Evolutionary conservation across 1,140 invertebrate species (phyloP).

Genomic region (Danaus plexippus): DNA sequence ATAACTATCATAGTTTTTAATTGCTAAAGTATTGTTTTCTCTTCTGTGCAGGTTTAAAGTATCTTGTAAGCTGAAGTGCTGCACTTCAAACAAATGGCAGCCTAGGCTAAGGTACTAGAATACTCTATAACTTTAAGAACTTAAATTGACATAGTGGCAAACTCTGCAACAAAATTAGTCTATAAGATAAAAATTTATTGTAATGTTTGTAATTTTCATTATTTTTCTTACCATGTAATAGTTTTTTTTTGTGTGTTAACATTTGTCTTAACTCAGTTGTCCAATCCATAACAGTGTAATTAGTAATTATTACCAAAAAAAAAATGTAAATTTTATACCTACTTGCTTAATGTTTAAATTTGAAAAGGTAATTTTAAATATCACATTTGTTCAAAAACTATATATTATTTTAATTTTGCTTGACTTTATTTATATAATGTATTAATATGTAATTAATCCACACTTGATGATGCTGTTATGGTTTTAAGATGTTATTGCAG

Average conservation of each 20-base stretch:
- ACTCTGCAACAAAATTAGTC: conserved; percentile 54
- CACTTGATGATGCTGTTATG: conserved; percentile 32
- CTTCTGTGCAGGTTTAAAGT: conserved; percentile 46
- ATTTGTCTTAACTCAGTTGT: too few species aligned
- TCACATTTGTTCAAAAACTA: too few species aligned
- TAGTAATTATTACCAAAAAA: too few species aligned
- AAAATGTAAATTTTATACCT: too few species aligned
- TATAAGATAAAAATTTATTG: conserved; percentile 39
- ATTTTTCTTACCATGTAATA: conserved; percentile 26
- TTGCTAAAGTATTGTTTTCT: conserved; percentile 12
- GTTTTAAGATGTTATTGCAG: conserved; percentile 55
- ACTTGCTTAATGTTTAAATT: too few species aligned
- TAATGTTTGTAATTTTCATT: conserved; percentile 38
- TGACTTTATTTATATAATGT: conserved; percentile 1
- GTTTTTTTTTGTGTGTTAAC: conserved; percentile 2
- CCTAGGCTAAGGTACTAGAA: conserved; percentile 60
- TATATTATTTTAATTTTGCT: too few species aligned
- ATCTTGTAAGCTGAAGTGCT: conserved; percentile 50
- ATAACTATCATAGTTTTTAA: background rate
- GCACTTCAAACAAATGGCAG: conserved; percentile 37
- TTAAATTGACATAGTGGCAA: conserved; percentile 57
- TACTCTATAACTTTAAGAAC: conserved; percentile 42
- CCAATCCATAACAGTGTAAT: too few species aligned
- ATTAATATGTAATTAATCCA: conserved; percentile 32
- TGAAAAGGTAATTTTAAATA: too few species aligned